These are phyloP conservation scores for Poecilia gillii DNA, from an alignment of 2,797 vertebrate genomes.

Conservation along the genomic window DNA sequence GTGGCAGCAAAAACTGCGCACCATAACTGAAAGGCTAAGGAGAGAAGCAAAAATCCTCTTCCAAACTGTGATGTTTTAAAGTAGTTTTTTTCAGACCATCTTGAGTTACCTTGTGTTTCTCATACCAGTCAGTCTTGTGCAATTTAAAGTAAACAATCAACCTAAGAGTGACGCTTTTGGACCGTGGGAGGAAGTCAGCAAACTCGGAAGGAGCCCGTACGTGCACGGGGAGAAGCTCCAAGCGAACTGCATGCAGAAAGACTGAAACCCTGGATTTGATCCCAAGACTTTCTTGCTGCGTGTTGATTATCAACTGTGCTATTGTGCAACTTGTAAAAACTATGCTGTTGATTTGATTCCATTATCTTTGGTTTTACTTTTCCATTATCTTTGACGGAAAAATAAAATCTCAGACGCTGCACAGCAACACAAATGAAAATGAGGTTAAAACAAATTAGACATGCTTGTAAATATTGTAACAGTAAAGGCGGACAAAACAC, in stretches of 20 bases:
- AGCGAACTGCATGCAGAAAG: not conserved
- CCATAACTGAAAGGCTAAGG: not conserved
- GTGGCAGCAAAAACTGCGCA: not conserved
- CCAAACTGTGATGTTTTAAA: not conserved
- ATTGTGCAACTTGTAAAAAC: not conserved
- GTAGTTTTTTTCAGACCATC: not conserved
- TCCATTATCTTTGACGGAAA: slow-evolving; percentile 10
- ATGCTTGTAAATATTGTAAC: slow-evolving; percentile 19
- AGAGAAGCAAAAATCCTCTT: not conserved
- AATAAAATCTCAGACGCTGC: slow-evolving; percentile 8
- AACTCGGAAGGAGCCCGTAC: not conserved
- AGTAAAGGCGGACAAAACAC: slow-evolving; percentile 3
- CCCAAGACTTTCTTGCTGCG: not conserved
- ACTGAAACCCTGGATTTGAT: not conserved
- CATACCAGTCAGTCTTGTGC: not conserved
- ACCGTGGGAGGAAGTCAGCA: not conserved
- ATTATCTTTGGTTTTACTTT: slow-evolving; percentile 27
- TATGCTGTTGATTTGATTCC: not conserved
- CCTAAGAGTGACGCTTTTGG: not conserved
- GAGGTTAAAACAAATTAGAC: slow-evolving; percentile 31
- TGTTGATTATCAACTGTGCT: too few species aligned
- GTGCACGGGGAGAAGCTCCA: not conserved
- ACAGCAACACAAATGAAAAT: slow-evolving; percentile 24
- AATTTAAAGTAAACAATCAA: not conserved
- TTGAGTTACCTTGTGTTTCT: not conserved